A percentile compares a stretch with the other conserved stretches of the same genome.
These are phyloP conservation scores for Sapajus apella DNA, from an alignment of 2,113 vertebrate species.

Conservation along the genomic window DNA sequence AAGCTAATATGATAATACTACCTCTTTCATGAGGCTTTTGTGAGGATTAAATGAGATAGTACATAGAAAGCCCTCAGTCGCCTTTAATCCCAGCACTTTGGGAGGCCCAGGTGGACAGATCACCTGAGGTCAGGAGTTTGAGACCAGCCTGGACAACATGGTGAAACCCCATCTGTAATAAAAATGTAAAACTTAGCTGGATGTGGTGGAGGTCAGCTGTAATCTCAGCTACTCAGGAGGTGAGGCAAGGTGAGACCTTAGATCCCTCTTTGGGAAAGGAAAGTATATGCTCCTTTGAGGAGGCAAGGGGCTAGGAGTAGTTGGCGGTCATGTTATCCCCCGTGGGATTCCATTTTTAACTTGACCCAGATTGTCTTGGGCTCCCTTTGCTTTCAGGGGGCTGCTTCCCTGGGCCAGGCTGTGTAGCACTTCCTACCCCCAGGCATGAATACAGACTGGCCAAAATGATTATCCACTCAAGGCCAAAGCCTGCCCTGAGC, in stretches of 20 bases:
- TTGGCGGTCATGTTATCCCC: not conserved
- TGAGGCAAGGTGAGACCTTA: not conserved
- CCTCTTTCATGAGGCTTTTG: not conserved
- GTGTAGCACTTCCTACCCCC: not conserved
- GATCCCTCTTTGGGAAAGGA: not conserved
- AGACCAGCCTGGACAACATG: too few relatives aligned
- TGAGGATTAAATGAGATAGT: not conserved
- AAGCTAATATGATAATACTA: not conserved
- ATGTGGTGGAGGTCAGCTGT: too few relatives aligned
- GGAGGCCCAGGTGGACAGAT: too few relatives aligned
- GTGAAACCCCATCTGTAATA: too few relatives aligned
- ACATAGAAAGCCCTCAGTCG: not conserved
- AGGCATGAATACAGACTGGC: not conserved
- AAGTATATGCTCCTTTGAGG: not conserved
- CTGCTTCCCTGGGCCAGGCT: not conserved
- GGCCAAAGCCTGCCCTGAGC: slow-evolving; percentile 3
- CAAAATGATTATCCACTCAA: not conserved
- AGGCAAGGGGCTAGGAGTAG: not conserved
- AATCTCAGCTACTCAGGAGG: not conserved
- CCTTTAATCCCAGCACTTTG: not conserved
- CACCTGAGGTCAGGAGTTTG: too few relatives aligned
- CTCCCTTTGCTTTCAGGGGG: not conserved
- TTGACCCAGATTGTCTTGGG: not conserved
- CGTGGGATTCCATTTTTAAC: not conserved
- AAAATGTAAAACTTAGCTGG: too few relatives aligned